Evolutionary conservation across 2,888 invertebrate genomes (phyloP), one percentile per base, ranked within the genome.

Genomic region (Habroteleia sp.): DNA sequence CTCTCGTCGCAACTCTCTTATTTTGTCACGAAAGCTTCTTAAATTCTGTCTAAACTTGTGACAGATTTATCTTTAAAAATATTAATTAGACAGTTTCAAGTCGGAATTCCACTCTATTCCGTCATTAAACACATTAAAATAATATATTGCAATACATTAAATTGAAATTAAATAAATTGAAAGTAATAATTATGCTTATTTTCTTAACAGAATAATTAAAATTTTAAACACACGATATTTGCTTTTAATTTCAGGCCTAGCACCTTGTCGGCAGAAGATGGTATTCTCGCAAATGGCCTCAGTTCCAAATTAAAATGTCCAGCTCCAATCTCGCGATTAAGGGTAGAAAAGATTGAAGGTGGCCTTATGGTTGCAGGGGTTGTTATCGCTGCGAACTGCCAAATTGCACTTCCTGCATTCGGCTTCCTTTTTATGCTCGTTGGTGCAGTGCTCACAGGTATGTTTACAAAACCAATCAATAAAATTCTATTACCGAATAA

Each of bases 281-380:
- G 87, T 76, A 84, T 85, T 83, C 81, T 86, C 77, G 85, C 83
- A 77, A 83, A 83, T 77, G 84, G 68, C 50, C 71, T 81, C 37
- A 79, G 81, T 60, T 79, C 82, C 35, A 87, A 84, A 81, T 79
- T 85, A 73, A 87, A 87, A 86, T 93, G 93, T 86, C 93, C 93
- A 56, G 91, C 93, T 33, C 92, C 93, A 48, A 92, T 93, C 84
- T 92, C 93, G 60, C 91, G 93, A 58, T 90, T 93, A 52, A 91
- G 93, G 76, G 93, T 94, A 77, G 94, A 94, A 89, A 94, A 93
- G 88, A 93, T 94, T 87, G 94, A 94, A 85, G 94, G 93, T 46
- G 94, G 94, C 14, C 90, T 94, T 66, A 93, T 94, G 87, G 93
- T 94, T 35, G 94, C 94, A 6, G 94, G 94, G 1, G 93, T 94